Evolutionary conservation across 2,113 vertebrate genomes (phyloP).

Genomic region (Zootoca vivipara): DNA sequence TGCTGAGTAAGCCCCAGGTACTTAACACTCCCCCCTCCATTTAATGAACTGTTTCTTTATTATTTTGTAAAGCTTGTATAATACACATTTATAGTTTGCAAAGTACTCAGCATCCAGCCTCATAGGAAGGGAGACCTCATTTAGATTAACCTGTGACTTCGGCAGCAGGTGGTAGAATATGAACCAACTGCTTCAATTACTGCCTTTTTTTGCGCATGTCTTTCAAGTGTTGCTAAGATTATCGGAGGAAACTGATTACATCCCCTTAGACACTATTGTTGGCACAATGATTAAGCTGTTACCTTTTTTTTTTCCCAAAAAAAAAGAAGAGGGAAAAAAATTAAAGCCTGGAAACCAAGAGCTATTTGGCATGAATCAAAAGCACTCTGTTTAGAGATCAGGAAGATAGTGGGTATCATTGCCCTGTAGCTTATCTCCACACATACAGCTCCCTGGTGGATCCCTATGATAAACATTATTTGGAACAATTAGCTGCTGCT

Average conservation of each 20-base stretch:
- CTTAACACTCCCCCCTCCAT: constrained; percentile 66
- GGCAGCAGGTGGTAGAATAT: constrained; percentile 85
- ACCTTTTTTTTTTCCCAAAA: constrained; percentile 40
- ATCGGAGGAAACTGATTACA: constrained; percentile 82
- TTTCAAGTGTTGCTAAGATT: constrained; percentile 84
- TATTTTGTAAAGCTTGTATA: constrained; percentile 75
- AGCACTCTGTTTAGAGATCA: constrained; percentile 81
- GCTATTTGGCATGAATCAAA: constrained; percentile 79
- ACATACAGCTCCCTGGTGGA: constrained; percentile 88
- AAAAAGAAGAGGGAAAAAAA: too few species aligned
- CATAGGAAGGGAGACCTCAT: constrained; percentile 76
- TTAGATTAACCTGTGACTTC: constrained; percentile 85
- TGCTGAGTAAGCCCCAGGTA: constrained; percentile 63
- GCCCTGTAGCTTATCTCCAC: constrained; percentile 86
- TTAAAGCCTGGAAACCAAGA: constrained; percentile 72
- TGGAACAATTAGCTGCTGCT: constrained; percentile 87
- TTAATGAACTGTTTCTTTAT: constrained; percentile 82
- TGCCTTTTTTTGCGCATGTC: constrained; percentile 79
- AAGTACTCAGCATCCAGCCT: constrained; percentile 75
- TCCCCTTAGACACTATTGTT: constrained; percentile 83
- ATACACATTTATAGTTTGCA: constrained; percentile 79
- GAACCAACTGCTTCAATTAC: constrained; percentile 83
- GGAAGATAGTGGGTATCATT: constrained; percentile 82
- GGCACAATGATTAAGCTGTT: constrained; percentile 84
- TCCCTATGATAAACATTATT: constrained; percentile 87